Evolutionary conservation across 1,140 invertebrate species (phyloP).

Genomic region (Paraescarpia echinospica): DNA sequence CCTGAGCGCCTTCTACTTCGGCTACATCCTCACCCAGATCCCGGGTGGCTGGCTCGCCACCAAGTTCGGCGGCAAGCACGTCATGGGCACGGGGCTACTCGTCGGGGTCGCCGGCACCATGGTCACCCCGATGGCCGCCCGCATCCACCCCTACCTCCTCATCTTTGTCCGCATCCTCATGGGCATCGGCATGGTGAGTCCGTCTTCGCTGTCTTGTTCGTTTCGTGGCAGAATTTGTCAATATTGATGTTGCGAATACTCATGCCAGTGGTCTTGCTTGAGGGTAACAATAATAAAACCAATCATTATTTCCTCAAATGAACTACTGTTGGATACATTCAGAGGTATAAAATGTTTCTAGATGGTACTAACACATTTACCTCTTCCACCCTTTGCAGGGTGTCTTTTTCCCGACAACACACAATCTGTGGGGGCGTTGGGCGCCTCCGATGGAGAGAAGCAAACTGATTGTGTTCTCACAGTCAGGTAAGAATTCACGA

Average conservation of each 20-base stretch:
- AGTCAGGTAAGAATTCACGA: slow-evolving; percentile 25
- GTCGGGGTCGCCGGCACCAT: slow-evolving; percentile 79
- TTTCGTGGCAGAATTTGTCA: background rate
- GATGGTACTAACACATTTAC: background rate
- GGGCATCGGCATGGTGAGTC: slow-evolving; percentile 54
- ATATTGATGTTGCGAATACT: background rate
- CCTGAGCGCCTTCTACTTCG: slow-evolving; percentile 80
- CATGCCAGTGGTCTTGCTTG: too few relatives aligned
- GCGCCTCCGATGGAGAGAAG: slow-evolving; percentile 36
- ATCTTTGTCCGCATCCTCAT: slow-evolving; percentile 55
- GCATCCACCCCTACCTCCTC: slow-evolving; percentile 59
- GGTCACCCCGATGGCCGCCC: slow-evolving; percentile 76
- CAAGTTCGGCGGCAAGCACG: slow-evolving; percentile 56
- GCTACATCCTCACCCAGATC: slow-evolving; percentile 67
- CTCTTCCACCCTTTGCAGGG: slow-evolving; percentile 24
- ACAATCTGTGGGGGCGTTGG: slow-evolving; percentile 34
- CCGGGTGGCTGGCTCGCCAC: slow-evolving; percentile 72
- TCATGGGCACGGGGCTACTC: slow-evolving; percentile 75
- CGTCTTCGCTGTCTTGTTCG: background rate
- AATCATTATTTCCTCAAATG: too few relatives aligned
- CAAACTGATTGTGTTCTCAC: slow-evolving; percentile 32
- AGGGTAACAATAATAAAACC: too few relatives aligned
- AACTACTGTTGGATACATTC: too few relatives aligned
- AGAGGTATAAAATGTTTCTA: too few relatives aligned
- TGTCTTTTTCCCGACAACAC: slow-evolving; percentile 34